Percentiles rank a stretch among this genome's conserved stretches.
Evolutionary conservation across 2,888 invertebrate species (phyloP).

Genomic region (Aphodius granarius): DNA sequence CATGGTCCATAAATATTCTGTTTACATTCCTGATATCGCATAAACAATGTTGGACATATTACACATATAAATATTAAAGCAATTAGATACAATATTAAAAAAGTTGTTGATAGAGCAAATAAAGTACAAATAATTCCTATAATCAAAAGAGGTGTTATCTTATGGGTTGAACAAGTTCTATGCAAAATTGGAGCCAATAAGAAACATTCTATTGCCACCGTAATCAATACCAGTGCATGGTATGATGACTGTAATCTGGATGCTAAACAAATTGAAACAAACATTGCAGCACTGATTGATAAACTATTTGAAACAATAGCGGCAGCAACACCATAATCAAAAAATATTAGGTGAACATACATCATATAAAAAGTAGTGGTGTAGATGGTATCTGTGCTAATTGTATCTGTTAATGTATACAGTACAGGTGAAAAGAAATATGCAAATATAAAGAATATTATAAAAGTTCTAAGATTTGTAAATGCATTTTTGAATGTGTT

Average conservation of each 20-base stretch:
- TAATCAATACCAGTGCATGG: constrained; percentile 88
- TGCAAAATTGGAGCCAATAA: constrained; percentile 85
- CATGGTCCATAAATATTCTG: constrained; percentile 96
- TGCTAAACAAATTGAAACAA: constrained; percentile 92
- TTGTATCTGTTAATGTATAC: constrained; percentile 93
- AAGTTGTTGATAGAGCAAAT: constrained; percentile 59
- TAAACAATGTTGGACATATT: constrained; percentile 75
- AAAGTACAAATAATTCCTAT: constrained; percentile 58
- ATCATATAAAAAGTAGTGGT: constrained; percentile 89
- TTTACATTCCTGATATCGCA: constrained; percentile 76
- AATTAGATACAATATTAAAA: constrained; percentile 64
- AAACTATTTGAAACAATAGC: constrained; percentile 89
- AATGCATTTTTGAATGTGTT: constrained; percentile 26
- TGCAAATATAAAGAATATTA: constrained; percentile 83
- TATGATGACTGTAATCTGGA: constrained; percentile 84
- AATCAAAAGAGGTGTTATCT: constrained; percentile 59
- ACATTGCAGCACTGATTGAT: constrained; percentile 92
- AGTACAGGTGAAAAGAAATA: constrained; percentile 88
- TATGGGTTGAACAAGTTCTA: constrained; percentile 60
- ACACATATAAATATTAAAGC: constrained; percentile 67
- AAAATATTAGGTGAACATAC: constrained; percentile 84
- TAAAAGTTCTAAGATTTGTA: constrained; percentile 69
- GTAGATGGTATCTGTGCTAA: constrained; percentile 97
- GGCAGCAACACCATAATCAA: constrained; percentile 87
- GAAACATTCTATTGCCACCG: constrained; percentile 85